These are phyloP conservation scores for Nematolebias whitei DNA, from an alignment of 2,113 vertebrate genomes.

Conservation along the genomic window DNA sequence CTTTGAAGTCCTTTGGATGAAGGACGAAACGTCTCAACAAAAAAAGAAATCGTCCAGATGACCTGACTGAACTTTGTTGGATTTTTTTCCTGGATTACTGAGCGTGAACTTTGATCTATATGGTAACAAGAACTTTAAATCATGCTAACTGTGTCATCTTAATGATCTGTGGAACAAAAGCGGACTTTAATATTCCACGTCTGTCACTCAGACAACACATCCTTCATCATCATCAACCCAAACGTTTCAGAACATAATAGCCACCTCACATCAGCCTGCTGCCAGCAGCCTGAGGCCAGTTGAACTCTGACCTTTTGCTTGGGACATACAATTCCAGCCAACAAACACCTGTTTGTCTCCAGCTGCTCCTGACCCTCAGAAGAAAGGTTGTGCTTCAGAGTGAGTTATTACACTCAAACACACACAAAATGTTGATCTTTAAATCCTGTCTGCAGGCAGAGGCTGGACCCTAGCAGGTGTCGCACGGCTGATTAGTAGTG, in stretches of 20 bases:
- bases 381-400: slow-evolving; percentile 20
- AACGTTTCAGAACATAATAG: slow-evolving; percentile 51
- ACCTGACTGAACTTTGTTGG: too few species aligned
- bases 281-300: slow-evolving; percentile 34
- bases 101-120: too few species aligned
- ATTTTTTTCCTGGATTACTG: too few species aligned
- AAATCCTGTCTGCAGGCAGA: slow-evolving; percentile 67
- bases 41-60: too few species aligned
- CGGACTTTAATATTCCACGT: slow-evolving; percentile 45
- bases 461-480: slow-evolving; percentile 70
- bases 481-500: slow-evolving; percentile 54
- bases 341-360: slow-evolving; percentile 74
- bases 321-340: slow-evolving; percentile 28
- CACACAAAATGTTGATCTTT: slow-evolving; percentile 46
- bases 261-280: slow-evolving; percentile 44
- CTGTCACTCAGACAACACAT: slow-evolving; percentile 49
- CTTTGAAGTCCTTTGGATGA: too few species aligned
- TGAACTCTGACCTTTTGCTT: slow-evolving; percentile 67
- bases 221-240: slow-evolving; percentile 30
- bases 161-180: slow-evolving; percentile 21
- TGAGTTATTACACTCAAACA: slow-evolving; percentile 48
- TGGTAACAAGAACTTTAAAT: too few species aligned
- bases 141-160: not conserved
- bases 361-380: slow-evolving; percentile 19
- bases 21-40: too few species aligned